These are phyloP conservation scores for Congeria kusceri DNA, from an alignment of 2,888 invertebrate species.

Conservation along the genomic window DNA sequence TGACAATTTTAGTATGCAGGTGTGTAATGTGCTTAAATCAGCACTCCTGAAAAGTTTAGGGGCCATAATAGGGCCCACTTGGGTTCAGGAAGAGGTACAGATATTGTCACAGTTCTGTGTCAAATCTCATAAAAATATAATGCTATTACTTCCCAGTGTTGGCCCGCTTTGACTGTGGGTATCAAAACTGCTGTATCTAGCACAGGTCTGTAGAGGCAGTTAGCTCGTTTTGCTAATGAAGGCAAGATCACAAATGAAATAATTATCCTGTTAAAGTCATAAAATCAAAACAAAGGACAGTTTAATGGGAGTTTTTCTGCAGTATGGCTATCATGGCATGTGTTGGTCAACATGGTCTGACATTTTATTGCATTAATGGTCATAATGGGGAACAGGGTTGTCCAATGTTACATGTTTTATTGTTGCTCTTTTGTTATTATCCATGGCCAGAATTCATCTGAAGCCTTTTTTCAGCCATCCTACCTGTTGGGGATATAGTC, in stretches of 20 bases:
- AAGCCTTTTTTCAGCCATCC: too few species aligned
- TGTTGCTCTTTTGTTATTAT: neutral
- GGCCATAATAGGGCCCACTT: constrained; percentile 16
- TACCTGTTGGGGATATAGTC: too few species aligned
- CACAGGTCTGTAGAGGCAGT: neutral
- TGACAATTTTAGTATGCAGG: neutral
- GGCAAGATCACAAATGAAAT: constrained; percentile 18
- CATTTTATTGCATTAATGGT: too few species aligned
- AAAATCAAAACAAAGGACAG: constrained; percentile 20
- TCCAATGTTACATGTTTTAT: neutral
- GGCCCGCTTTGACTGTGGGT: neutral
- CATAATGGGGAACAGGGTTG: neutral
- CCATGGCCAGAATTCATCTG: too few species aligned
- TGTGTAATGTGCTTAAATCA: neutral
- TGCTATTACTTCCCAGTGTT: neutral
- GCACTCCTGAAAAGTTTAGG: constrained; percentile 3
- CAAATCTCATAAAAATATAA: constrained; percentile 14
- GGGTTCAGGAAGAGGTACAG: constrained; percentile 46
- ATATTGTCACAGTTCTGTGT: constrained; percentile 26
- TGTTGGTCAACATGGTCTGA: too few species aligned
- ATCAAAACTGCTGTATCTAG: neutral
- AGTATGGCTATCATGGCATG: too few species aligned
- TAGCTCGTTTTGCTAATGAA: neutral
- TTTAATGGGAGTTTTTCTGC: constrained; percentile 5
- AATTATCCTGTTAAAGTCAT: constrained; percentile 22